These are phyloP conservation scores for Osmerus eperlanus DNA, from an alignment of 2,113 vertebrate species.

Conservation along the genomic window DNA sequence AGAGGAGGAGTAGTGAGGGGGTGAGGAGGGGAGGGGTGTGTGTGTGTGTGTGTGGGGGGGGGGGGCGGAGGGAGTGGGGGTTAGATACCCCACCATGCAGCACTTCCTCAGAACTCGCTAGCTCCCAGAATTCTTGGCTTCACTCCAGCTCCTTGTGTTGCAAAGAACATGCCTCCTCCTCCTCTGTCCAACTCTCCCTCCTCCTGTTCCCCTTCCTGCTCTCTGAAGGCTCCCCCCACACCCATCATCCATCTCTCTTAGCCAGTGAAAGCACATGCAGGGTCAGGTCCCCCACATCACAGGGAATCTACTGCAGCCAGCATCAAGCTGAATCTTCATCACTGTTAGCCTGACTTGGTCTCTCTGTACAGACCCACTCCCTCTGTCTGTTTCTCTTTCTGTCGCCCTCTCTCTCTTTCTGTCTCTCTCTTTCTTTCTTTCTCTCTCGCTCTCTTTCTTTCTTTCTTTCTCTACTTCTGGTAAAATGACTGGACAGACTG, in stretches of 20 bases:
- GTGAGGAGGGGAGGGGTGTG: too few species aligned
- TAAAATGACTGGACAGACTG: too few species aligned
- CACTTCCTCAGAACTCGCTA: too few species aligned
- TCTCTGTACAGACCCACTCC: background rate
- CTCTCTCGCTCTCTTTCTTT: conserved; percentile 1
- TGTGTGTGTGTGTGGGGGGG: too few species aligned
- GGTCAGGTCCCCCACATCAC: conserved; percentile 6
- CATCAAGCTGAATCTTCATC: background rate
- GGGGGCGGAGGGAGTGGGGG: too few species aligned
- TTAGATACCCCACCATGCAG: too few species aligned
- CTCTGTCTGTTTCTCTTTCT: background rate
- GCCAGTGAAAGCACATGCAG: conserved; percentile 15
- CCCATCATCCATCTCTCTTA: conserved; percentile 15
- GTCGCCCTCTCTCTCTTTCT: background rate
- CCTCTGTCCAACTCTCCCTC: background rate
- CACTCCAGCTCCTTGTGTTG: too few species aligned
- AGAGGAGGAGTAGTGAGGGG: too few species aligned
- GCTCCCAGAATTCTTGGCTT: too few species aligned
- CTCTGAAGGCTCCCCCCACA: background rate
- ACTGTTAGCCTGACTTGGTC: background rate
- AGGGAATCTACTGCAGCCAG: background rate
- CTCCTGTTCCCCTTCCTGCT: background rate
- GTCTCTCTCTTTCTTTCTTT: background rate
- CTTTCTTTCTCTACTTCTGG: background rate
- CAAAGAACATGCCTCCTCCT: background rate